Evolutionary conservation across 2,797 vertebrate genomes (phyloP), one percentile per base, ranked within the genome.

Genomic region (Phoeniculus purpureus): DNA sequence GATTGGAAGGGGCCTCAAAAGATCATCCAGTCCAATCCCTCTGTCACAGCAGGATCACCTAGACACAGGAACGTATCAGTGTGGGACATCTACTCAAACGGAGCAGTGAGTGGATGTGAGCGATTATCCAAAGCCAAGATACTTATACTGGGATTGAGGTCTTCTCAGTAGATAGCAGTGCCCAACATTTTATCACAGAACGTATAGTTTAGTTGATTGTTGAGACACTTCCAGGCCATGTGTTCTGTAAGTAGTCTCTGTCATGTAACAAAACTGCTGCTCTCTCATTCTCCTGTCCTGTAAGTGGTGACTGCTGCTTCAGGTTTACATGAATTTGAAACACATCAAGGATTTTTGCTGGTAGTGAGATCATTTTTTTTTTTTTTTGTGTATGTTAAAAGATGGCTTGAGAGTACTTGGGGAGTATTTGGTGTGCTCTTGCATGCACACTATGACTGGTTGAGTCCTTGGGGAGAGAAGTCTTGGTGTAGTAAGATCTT

Each of bases 381-480:
- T n/a, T n/a, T n/a, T n/a, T n/a, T n/a, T n/a, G n/a, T 76, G 23
- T 60, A 1, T 23, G 1, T 73, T 59, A 48, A 51, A 15, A 1
- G 13, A 8, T 76, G 21, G 65, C 29, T 58, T 2, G 7, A 15
- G 43, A 54, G 40, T 37, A 21, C 6, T 34, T 67, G 67, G 27
- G 22, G 55, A 55, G 11, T 66, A 77, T 2, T 37, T 65, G 15
- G 2, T 62, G 6, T 62, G 14, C 12, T 47, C 45, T 32, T 85
- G 52, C 15, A 6, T 2, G 4, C 58, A 23, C 2, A 0, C 19
- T 43, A 7, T 37, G 13, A 13, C 25, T 40, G 12, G 40, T 37
- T 40, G 34, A 50, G 40, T 70, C 9, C 81, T 79, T 48, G 12
- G 2, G 4, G 9, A 6, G 3, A 2, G 27, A 9, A 34, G n/a